These are phyloP conservation scores for Xylota sylvarum DNA, from an alignment of 2,888 invertebrate species.

Conservation along the genomic window DNA sequence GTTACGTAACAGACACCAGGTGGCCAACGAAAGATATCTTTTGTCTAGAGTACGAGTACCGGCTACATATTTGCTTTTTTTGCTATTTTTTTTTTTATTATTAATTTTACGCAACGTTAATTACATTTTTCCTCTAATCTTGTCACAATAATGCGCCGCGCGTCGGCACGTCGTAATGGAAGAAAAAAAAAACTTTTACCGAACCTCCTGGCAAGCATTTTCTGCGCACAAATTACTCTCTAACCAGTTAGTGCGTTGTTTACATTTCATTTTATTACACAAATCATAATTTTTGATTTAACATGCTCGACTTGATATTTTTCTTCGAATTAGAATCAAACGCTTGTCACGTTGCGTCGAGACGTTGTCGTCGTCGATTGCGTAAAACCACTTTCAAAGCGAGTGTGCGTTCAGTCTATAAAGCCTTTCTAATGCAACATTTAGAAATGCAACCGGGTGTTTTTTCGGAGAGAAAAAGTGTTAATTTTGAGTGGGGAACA, in stretches of 20 bases:
- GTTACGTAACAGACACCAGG: background rate
- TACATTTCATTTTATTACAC: conserved; percentile 42
- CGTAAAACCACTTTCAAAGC: conserved; percentile 45
- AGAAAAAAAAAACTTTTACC: conserved; percentile 27
- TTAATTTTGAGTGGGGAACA: conserved; percentile 10
- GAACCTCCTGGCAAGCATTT: conserved; percentile 4
- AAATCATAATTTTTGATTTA: conserved; percentile 47
- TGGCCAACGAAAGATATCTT: background rate
- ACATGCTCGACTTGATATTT: conserved; percentile 13
- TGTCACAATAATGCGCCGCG: background rate
- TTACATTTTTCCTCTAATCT: background rate
- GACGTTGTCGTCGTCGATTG: too few species aligned
- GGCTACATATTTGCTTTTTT: background rate
- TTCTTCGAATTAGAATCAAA: conserved; percentile 33
- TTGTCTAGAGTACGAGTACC: background rate
- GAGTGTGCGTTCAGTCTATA: background rate
- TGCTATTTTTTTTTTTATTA: background rate
- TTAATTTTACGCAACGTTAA: background rate
- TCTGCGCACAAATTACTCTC: conserved; percentile 16
- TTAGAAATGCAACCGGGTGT: conserved; percentile 2
- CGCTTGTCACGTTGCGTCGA: background rate
- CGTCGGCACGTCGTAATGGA: conserved; percentile 18
- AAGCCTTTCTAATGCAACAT: conserved; percentile 21
- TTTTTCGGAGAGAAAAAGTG: conserved; percentile 1
- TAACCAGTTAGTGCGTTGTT: conserved; percentile 42